phyloP scores from a whole-genome alignment of 92 coral and sea anemone genomes.

The Blastomussa wellsi region DNA sequence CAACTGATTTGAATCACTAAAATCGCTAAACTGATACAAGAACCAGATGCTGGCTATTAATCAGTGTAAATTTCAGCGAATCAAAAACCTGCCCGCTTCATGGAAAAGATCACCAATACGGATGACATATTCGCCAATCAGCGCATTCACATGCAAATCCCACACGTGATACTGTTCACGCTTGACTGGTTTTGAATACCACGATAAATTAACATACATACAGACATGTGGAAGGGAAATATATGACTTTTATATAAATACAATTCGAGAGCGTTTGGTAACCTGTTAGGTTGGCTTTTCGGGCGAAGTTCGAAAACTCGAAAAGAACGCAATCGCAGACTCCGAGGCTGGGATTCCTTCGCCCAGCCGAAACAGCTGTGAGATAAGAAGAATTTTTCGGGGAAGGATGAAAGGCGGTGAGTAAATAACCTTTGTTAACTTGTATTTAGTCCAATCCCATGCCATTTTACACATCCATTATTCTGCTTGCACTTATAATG shows the following conservation, averaged over 20 bases:
- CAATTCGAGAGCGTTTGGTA: conserved; percentile 23
- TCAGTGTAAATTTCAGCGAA: neutral
- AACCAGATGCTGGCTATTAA: neutral
- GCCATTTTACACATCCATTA: conserved; percentile 29
- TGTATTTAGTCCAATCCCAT: conserved; percentile 28
- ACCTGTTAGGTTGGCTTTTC: conserved; percentile 16
- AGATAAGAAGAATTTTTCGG: conserved; percentile 6
- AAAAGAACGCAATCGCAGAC: neutral
- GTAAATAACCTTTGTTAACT: conserved; percentile 44
- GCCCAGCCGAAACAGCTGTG: neutral
- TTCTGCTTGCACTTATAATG: conserved; percentile 10
- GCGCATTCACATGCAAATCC: conserved; percentile 38
- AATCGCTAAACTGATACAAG: neutral
- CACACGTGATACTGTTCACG: conserved; percentile 49
- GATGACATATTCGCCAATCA: conserved; percentile 14
- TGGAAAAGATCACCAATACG: conserved; percentile 27
- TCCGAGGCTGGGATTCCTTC: neutral
- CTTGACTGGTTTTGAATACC: conserved; percentile 41
- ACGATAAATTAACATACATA: conserved; percentile 49
- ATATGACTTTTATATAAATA: conserved; percentile 44
- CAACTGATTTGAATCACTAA: neutral
- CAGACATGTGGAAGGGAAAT: conserved; percentile 51
- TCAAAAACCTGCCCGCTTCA: conserved; percentile 3
- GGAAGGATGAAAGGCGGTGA: conserved; percentile 24
- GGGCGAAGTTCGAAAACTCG: conserved; percentile 7